A percentile compares a stretch with the other conserved stretches of the same genome.
Conservation (phyloP, 2,888 invertebrate species). For the Polyommatus icarus region DNA sequence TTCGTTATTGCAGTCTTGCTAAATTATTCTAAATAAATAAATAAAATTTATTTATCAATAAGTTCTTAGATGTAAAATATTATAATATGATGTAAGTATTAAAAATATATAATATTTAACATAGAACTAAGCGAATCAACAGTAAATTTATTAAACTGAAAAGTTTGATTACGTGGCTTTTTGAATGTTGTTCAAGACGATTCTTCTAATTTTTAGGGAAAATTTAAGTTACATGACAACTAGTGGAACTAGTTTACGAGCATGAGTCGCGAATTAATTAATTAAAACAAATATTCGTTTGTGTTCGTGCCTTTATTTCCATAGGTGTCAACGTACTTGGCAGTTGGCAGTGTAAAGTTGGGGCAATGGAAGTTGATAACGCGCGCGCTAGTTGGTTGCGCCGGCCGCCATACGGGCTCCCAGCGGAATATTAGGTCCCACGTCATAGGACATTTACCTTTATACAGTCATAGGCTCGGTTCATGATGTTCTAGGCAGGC, state of each 20-base stretch:
- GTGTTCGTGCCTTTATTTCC: conserved; percentile 3
- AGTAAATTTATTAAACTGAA: no score
- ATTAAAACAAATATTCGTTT: conserved; percentile 8
- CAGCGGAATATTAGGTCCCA: neutral
- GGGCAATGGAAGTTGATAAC: conserved; percentile 26
- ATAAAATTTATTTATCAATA: no score
- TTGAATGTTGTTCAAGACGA: neutral
- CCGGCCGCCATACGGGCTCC: conserved; percentile 13
- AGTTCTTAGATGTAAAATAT: no score
- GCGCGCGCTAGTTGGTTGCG: neutral
- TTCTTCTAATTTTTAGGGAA: neutral
- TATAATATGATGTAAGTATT: no score
- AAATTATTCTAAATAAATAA: no score
- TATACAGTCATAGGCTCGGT: neutral
- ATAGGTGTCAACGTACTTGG: conserved; percentile 22
- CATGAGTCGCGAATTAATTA: neutral
- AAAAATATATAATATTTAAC: no score
- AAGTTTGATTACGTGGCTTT: no score
- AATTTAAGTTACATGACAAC: neutral
- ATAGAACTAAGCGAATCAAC: no score
- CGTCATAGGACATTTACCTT: neutral
- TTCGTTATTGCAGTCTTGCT: no score
- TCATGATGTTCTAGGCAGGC: neutral
- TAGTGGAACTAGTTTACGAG: neutral
- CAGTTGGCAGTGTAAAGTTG: conserved; percentile 4